Percentiles rank a stretch among this genome's conserved stretches.
Evolutionary conservation across 2,113 vertebrate genomes (phyloP).

Genomic region (Melanotaenia duboulayi): DNA sequence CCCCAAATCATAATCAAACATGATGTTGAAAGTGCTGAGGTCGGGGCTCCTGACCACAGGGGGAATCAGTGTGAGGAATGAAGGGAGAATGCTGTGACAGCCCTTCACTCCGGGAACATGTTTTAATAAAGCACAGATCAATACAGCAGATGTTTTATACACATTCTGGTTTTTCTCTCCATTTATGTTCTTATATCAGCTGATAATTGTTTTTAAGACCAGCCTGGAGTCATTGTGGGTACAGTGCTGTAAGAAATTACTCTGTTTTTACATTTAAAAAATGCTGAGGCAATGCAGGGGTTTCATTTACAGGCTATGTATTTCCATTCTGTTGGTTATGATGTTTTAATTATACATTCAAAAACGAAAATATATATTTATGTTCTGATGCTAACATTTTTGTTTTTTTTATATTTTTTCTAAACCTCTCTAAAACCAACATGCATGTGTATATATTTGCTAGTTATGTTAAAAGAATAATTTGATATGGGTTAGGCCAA

Average conservation of each 20-base stretch:
- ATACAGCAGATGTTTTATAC: slow-evolving; percentile 42
- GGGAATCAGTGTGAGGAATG: slow-evolving; percentile 31
- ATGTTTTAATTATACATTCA: too few species aligned
- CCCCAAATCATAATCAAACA: background rate
- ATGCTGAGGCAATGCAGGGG: too few species aligned
- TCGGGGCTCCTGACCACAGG: slow-evolving; percentile 1
- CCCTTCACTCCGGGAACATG: slow-evolving; percentile 40
- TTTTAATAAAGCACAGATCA: slow-evolving; percentile 57
- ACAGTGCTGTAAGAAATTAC: background rate
- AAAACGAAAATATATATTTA: too few species aligned
- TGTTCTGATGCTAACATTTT: too few species aligned
- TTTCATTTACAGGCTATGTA: too few species aligned
- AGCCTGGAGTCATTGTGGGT: background rate
- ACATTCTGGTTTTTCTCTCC: slow-evolving; percentile 29
- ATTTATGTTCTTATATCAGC: slow-evolving; percentile 44
- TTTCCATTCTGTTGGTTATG: too few species aligned
- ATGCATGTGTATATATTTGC: too few species aligned
- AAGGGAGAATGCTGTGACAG: slow-evolving; percentile 21
- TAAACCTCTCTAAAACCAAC: too few species aligned
- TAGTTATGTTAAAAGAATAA: too few species aligned
- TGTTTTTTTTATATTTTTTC: too few species aligned
- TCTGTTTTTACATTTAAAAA: background rate
- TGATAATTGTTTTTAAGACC: slow-evolving; percentile 39
- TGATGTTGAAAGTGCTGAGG: slow-evolving; percentile 16
- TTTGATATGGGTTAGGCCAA: too few species aligned